These are phyloP conservation scores for Myotis pilosus DNA, from an alignment of 2,797 vertebrate species.

Conservation along the genomic window DNA sequence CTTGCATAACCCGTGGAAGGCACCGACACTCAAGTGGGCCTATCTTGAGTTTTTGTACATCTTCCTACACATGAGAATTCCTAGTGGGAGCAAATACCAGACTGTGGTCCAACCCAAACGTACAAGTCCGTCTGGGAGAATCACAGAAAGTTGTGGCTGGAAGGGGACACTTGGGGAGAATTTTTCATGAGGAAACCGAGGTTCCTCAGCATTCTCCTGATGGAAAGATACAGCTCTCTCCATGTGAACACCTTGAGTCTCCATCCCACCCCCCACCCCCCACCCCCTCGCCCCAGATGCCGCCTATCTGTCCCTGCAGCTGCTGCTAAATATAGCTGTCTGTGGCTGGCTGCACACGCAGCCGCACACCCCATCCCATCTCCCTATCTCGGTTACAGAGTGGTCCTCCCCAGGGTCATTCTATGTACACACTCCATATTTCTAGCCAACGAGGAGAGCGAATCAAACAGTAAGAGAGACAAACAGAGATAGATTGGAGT, in stretches of 20 bases:
- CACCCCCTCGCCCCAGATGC: neutral
- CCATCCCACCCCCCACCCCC: too few relatives aligned
- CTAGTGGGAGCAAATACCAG: conserved; percentile 17
- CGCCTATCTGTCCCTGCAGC: neutral
- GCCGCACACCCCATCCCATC: conserved; percentile 49
- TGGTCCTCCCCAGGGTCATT: conserved; percentile 83
- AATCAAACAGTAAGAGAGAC: conserved; percentile 79
- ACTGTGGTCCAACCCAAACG: neutral
- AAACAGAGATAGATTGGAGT: conserved; percentile 83
- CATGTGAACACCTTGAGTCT: neutral
- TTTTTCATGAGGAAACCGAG: neutral
- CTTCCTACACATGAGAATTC: conserved; percentile 47
- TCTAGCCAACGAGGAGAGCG: conserved; percentile 79
- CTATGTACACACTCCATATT: conserved; percentile 80
- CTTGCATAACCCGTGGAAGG: conserved; percentile 66
- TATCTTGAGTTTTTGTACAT: conserved; percentile 52
- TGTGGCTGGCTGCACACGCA: conserved; percentile 28
- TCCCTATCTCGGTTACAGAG: conserved; percentile 80
- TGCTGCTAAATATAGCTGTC: conserved; percentile 59
- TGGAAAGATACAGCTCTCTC: neutral
- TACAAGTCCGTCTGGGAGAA: neutral
- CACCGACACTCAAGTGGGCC: conserved; percentile 20
- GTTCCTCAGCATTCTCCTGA: neutral
- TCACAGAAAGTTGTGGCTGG: neutral
- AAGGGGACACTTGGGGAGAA: neutral